These are phyloP conservation scores for Poicephalus meyeri DNA, from an alignment of 2,113 vertebrate species.

Conservation along the genomic window DNA sequence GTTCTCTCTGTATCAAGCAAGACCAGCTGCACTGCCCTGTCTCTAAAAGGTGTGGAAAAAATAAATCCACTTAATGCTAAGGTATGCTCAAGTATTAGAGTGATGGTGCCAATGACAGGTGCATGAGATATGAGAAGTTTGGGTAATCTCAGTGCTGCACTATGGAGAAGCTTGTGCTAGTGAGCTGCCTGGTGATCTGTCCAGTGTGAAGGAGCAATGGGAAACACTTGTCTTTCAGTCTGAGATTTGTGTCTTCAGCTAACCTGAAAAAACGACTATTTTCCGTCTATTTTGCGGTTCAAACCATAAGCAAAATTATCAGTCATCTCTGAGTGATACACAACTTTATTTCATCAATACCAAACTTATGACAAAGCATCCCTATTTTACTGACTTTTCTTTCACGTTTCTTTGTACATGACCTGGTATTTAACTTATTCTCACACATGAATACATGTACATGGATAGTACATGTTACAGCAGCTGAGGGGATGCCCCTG, in stretches of 20 bases:
- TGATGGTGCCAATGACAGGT: not conserved
- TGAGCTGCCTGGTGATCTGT: not conserved
- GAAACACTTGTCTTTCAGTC: not conserved
- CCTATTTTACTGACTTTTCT: not conserved
- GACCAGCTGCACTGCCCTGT: not conserved
- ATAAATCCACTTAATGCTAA: not conserved
- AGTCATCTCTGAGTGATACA: not conserved
- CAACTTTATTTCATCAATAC: rapidly evolving
- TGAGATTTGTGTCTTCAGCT: not conserved
- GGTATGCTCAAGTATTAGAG: not conserved
- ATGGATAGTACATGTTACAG: rapidly evolving
- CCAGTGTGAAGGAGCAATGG: not conserved
- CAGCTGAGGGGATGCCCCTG: no score
- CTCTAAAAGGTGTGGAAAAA: not conserved
- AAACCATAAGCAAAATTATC: not conserved
- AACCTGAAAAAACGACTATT: not conserved
- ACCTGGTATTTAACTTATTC: not conserved
- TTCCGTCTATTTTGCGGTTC: not conserved
- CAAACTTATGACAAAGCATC: not conserved
- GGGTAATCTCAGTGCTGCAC: not conserved
- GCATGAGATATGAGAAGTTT: not conserved
- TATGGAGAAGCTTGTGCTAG: not conserved
- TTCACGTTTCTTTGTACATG: not conserved
- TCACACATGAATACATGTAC: not conserved
- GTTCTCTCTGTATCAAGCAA: not conserved